Conservation (phyloP, 2,888 invertebrate species). For the Odontothrips loti region DNA sequence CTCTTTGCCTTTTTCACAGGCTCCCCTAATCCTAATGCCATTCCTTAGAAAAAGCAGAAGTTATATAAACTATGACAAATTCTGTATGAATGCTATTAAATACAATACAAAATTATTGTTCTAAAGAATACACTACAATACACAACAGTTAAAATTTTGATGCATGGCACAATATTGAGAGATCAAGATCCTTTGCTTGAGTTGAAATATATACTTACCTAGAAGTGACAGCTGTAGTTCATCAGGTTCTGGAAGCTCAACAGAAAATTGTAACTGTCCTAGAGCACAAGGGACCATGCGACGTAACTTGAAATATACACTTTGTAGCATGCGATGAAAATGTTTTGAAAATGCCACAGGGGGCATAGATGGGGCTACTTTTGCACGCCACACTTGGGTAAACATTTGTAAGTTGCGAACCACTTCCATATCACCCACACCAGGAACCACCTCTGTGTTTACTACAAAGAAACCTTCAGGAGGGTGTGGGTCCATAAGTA, state of each 20-base stretch:
- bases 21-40: conserved; percentile 71
- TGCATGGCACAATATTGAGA: neutral
- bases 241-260: conserved; percentile 83
- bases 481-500: conserved; percentile 67
- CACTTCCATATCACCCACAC: conserved; percentile 61
- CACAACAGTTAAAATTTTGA: neutral
- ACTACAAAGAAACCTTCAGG: conserved; percentile 75
- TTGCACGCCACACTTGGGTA: conserved; percentile 72
- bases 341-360: conserved; percentile 49
- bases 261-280: conserved; percentile 71
- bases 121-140: conserved; percentile 1
- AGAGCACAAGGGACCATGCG: conserved; percentile 83
- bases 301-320: conserved; percentile 83
- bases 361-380: conserved; percentile 52
- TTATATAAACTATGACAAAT: conserved; percentile 12
- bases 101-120: neutral
- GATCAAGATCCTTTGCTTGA: neutral
- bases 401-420: conserved; percentile 76
- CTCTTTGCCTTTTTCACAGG: conserved; percentile 50
- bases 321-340: conserved; percentile 56
- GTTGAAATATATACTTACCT: conserved; percentile 47
- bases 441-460: conserved; percentile 72
- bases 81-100: no score
- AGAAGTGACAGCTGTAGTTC: conserved; percentile 57
- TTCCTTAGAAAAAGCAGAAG: conserved; percentile 54